Evolutionary conservation across 1,140 invertebrate species (phyloP).

Genomic region (Mactra quadrangularis): DNA sequence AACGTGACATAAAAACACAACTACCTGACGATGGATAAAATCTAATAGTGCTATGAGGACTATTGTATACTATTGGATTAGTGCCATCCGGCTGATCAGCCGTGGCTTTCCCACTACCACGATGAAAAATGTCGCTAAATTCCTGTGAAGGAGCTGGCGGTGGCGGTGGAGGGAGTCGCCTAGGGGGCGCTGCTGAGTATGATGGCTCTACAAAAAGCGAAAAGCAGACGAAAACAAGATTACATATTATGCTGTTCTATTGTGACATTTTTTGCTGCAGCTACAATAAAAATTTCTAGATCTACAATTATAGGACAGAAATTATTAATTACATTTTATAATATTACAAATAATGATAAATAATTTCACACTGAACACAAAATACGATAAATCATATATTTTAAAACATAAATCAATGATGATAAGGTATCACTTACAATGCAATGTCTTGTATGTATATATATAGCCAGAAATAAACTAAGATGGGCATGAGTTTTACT

Average conservation of each 20-base stretch:
- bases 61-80: conserved; percentile 60
- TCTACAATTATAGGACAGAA: too few species aligned
- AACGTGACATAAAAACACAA: conserved; percentile 18
- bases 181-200: conserved; percentile 60
- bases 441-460: too few species aligned
- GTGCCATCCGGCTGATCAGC: conserved; percentile 50
- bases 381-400: too few species aligned
- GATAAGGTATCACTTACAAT: too few species aligned
- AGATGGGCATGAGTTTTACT: too few species aligned
- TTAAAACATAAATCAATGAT: too few species aligned
- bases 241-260: conserved; percentile 3
- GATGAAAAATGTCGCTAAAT: conserved; percentile 65
- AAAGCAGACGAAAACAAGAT: conserved; percentile 48
- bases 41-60: conserved; percentile 58
- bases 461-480: too few species aligned
- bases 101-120: conserved; percentile 53
- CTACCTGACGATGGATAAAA: conserved; percentile 63
- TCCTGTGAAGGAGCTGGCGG: conserved; percentile 61
- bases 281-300: too few species aligned
- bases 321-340: too few species aligned
- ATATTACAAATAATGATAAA: too few species aligned
- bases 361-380: too few species aligned
- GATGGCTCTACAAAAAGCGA: conserved; percentile 65
- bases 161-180: conserved; percentile 54
- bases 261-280: too few species aligned